Evolutionary conservation across 2,797 vertebrate species (phyloP).

Genomic region (Cirrhinus molitorella): DNA sequence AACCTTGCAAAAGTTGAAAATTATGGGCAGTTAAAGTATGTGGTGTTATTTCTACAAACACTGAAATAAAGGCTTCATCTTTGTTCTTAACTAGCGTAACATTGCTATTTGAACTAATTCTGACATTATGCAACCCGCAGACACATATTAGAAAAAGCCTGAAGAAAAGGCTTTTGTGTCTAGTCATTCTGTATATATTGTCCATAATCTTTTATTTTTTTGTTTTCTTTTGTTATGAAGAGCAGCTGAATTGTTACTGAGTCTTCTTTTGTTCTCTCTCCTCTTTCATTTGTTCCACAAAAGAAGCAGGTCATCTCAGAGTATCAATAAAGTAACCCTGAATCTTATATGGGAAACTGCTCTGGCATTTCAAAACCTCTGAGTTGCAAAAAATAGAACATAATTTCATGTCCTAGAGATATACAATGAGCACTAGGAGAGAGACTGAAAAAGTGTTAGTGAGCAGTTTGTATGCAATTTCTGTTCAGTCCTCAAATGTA

Average conservation of each 20-base stretch:
- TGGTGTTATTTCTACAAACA: not conserved
- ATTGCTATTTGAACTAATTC: not conserved
- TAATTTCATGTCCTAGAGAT: not conserved
- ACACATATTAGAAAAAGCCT: not conserved
- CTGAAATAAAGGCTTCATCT: not conserved
- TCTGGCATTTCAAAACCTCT: slow-evolving; percentile 52
- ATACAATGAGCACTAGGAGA: not conserved
- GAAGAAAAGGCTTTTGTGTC: slow-evolving; percentile 10
- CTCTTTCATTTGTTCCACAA: not conserved
- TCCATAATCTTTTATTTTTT: not conserved
- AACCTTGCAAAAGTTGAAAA: not conserved
- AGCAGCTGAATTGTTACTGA: not conserved
- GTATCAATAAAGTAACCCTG: slow-evolving; percentile 26
- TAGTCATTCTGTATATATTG: not conserved
- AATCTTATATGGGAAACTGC: slow-evolving; percentile 55
- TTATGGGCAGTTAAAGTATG: not conserved
- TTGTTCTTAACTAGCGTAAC: not conserved
- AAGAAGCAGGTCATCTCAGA: slow-evolving; percentile 24
- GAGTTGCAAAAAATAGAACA: slow-evolving; percentile 47
- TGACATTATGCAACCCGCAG: not conserved
- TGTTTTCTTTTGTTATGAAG: not conserved
- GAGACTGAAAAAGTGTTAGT: not conserved
- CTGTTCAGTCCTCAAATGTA: not conserved
- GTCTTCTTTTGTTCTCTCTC: not conserved
- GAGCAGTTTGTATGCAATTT: not conserved